Evolutionary conservation across 2,888 invertebrate species (phyloP).

Genomic region (Dasypolia templi): DNA sequence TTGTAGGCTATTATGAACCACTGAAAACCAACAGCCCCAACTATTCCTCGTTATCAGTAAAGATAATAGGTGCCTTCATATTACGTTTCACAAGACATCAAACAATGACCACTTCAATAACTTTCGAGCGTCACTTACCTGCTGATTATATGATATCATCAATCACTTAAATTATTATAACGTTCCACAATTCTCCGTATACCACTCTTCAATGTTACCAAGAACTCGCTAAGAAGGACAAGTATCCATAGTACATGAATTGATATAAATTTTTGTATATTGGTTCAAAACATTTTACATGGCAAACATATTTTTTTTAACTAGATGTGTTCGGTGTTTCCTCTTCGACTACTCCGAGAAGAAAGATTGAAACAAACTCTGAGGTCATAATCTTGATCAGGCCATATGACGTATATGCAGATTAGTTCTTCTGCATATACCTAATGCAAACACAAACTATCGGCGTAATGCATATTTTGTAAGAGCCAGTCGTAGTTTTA

Average conservation of each 20-base stretch:
- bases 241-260: not conserved
- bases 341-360: not conserved
- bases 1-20: not conserved
- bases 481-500: too few species aligned
- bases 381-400: not conserved
- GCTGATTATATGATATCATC: not conserved
- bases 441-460: too few species aligned
- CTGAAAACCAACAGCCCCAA: not conserved
- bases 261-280: not conserved
- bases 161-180: constrained; percentile 2
- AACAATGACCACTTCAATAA: constrained; percentile 25
- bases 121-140: not conserved
- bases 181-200: constrained; percentile 3
- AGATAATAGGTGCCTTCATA: not conserved
- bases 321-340: not conserved
- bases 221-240: constrained; percentile 5
- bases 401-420: not conserved
- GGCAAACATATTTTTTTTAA: not conserved
- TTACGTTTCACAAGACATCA: not conserved
- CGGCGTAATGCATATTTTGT: too few species aligned
- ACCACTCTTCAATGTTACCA: not conserved
- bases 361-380: not conserved
- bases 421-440: too few species aligned
- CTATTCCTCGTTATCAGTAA: not conserved
- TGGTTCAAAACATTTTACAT: not conserved